Percentiles rank a stretch among this genome's conserved stretches.
phyloP scores from a whole-genome alignment of 2,888 invertebrate genomes.

The Automeris io region DNA sequence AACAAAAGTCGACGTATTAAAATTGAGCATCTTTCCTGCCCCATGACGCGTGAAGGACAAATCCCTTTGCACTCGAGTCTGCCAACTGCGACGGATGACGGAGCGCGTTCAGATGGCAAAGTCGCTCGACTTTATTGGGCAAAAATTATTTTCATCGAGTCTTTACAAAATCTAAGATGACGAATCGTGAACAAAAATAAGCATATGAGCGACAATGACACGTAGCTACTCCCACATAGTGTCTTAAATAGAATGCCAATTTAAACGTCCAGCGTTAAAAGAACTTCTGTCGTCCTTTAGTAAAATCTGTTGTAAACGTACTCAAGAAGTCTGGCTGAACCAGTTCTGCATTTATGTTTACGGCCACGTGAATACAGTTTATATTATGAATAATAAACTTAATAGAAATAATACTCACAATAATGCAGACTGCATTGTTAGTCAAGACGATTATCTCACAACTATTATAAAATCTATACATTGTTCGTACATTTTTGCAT shows the following conservation, averaged over 20 bases:
- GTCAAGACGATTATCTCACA: not conserved
- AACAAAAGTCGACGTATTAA: no score
- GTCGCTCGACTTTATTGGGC: constrained; percentile 15
- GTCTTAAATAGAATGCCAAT: constrained; percentile 38
- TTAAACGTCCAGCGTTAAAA: constrained; percentile 6
- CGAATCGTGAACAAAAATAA: constrained; percentile 41
- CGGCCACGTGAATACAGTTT: constrained; percentile 10
- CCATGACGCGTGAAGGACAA: not conserved
- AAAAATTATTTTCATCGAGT: constrained; percentile 33
- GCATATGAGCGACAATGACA: constrained; percentile 35
- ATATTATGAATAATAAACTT: constrained; percentile 18
- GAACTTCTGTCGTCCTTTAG: constrained; percentile 3
- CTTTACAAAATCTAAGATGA: constrained; percentile 44
- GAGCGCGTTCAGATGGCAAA: constrained; percentile 19
- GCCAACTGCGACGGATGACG: constrained; percentile 27
- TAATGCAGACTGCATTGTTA: constrained; percentile 1
- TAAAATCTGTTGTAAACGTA: constrained; percentile 10
- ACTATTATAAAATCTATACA: no score
- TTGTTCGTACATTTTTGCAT: no score
- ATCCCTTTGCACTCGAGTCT: constrained; percentile 8
- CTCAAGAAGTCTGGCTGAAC: constrained; percentile 20
- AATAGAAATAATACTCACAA: constrained; percentile 26
- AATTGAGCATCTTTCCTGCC: not conserved
- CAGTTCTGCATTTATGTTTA: constrained; percentile 23
- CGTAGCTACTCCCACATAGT: constrained; percentile 41